phyloP scores from a whole-genome alignment of 2,797 vertebrate species.

The Adrianichthys oophorus region DNA sequence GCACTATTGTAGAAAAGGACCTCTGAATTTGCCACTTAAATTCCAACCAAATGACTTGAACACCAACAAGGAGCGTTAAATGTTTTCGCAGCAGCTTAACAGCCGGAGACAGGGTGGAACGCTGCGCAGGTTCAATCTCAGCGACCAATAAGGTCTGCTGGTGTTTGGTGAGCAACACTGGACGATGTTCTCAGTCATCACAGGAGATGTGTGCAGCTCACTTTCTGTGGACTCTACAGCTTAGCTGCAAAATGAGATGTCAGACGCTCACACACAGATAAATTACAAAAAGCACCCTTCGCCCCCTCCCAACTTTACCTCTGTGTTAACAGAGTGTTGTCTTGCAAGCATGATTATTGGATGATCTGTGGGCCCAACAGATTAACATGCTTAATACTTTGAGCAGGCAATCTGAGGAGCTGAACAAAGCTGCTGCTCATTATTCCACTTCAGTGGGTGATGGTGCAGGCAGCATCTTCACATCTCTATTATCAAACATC shows the following conservation, averaged over 20 bases:
- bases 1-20: too few species aligned
- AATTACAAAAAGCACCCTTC: conserved; percentile 12
- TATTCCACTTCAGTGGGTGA: conserved; percentile 27
- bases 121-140: conserved; percentile 29
- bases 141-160: conserved; percentile 34
- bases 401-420: conserved; percentile 76
- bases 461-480: conserved; percentile 41
- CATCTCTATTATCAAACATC: conserved; percentile 61
- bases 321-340: conserved; percentile 76
- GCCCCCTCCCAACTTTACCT: conserved; percentile 64
- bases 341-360: conserved; percentile 74
- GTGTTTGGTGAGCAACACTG: conserved; percentile 47
- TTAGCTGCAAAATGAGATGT: conserved; percentile 69
- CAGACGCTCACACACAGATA: conserved; percentile 27
- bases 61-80: conserved; percentile 4
- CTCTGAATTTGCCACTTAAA: background rate
- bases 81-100: conserved; percentile 3
- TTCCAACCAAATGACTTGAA: background rate
- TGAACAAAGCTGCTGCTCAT: conserved; percentile 63
- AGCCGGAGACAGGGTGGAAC: conserved; percentile 24
- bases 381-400: conserved; percentile 82
- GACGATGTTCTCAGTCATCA: conserved; percentile 23
- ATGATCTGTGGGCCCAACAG: conserved; percentile 83
- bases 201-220: conserved; percentile 12
- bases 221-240: conserved; percentile 68